Base-by-base conservation (phyloP, 2,113 vertebrate genomes). In the Microcebus lehilahytsara region DNA sequence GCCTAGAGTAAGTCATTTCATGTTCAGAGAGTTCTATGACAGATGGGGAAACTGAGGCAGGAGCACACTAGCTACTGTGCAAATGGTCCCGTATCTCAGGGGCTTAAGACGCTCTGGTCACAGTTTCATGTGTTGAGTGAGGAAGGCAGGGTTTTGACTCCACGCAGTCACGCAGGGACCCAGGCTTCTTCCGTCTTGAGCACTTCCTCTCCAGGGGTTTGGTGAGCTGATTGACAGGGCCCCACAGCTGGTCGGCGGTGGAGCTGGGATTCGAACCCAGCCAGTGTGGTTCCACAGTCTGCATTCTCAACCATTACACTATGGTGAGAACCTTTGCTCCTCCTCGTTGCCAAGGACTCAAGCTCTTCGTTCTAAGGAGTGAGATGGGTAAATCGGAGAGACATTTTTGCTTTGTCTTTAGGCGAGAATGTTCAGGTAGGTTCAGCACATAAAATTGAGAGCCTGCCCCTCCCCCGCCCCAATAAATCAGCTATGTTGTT, bases 21-120 rank as follows among this genome's bases (percentile, higher is more conserved):
- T 66, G 58, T 22, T 91, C n/a, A 0, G 27, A 40, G 14, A 40
- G 11, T 51, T 74, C 58, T 53, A 0, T 40, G 53, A 51, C 79
- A 10, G 53, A 62, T 89, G 75, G 90, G 85, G 84, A 96, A 77
- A 78, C 85, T 42, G 90, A 96, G 94, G 72, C 90, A 42, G 4
- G 60, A 42, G 10, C 9, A 2, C 1, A 2, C 30, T 49, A 66
- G 20, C n/a, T 25, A 30, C 14, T 14, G 14, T 69, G 80, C 84
- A 79, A 22, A 91, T 51, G 51, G 5, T 49, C 81, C 53, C 32
- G 56, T 46, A 16, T 49, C 60, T 62, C 67, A 20, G 58, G 62
- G 87, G 16, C 67, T 58, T 40, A 12, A 20, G n/a, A 27, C 7
- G 53, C 13, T 34, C 32, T 51, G 40, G 69, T 64, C 30, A 19